These are phyloP conservation scores for Myotis pilosus DNA, from an alignment of 2,797 vertebrate genomes.

Conservation along the genomic window DNA sequence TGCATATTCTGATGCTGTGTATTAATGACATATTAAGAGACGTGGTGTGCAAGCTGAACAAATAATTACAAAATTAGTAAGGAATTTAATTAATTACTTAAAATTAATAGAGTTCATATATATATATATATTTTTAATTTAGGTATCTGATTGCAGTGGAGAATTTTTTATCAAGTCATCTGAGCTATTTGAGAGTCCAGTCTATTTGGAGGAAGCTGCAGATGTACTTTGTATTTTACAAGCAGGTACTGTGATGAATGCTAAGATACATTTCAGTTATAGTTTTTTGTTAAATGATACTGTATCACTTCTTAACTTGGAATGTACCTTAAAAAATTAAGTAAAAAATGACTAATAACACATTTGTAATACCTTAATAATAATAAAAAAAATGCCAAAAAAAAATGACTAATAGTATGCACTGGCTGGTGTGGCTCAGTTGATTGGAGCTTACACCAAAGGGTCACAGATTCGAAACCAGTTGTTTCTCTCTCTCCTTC, in stretches of 20 bases:
- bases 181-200: slow-evolving; percentile 97
- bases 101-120: neutral
- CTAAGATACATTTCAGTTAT: neutral
- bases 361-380: no score
- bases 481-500: neutral
- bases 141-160: slow-evolving; percentile 95
- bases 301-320: slow-evolving; percentile 14
- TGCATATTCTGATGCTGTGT: neutral
- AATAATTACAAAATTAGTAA: slow-evolving; percentile 11
- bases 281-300: slow-evolving; percentile 17
- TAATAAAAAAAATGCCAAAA: no score
- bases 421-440: neutral
- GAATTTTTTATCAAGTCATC: slow-evolving; percentile 98
- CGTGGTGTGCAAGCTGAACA: neutral
- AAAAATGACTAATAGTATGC: neutral
- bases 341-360: neutral
- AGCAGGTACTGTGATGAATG: slow-evolving; percentile 89
- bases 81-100: neutral
- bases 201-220: slow-evolving; percentile 97
- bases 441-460: neutral
- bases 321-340: slow-evolving; percentile 11
- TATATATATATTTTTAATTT: slow-evolving; percentile 7
- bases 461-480: neutral
- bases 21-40: neutral
- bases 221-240: slow-evolving; percentile 99